Conservation (phyloP, 2,113 vertebrate genomes). For the Scomber scombrus region DNA sequence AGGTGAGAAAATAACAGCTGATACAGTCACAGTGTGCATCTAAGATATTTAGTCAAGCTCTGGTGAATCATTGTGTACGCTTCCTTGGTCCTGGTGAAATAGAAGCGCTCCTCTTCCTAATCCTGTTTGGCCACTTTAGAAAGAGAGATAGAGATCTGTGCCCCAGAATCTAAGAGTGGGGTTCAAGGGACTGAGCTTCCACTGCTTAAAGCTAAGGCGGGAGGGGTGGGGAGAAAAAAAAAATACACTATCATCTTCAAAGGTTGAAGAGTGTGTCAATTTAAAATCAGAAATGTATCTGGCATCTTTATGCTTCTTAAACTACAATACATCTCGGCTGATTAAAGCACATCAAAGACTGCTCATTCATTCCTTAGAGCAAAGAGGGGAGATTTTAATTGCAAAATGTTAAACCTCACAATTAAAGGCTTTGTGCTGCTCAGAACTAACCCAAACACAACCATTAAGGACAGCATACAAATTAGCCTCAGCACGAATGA, state of each 20-base stretch:
- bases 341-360: constrained; percentile 94
- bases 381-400: constrained; percentile 96
- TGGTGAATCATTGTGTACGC: constrained; percentile 74
- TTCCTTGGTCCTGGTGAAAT: constrained; percentile 80
- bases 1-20: constrained; percentile 78
- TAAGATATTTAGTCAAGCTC: constrained; percentile 80
- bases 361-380: constrained; percentile 91
- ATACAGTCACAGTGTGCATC: constrained; percentile 68
- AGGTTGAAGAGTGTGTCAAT: constrained; percentile 86
- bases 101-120: constrained; percentile 79
- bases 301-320: constrained; percentile 93
- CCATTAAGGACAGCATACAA: constrained; percentile 88
- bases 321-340: constrained; percentile 93
- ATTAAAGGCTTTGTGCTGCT: constrained; percentile 94
- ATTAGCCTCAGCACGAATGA: constrained; percentile 82
- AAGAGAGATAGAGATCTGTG: constrained; percentile 82
- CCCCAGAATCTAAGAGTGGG: constrained; percentile 78
- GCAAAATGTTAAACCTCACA: constrained; percentile 97
- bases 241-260: constrained; percentile 84
- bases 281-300: constrained; percentile 91
- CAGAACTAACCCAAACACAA: constrained; percentile 91
- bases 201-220: constrained; percentile 74
- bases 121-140: constrained; percentile 87
- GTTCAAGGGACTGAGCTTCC: constrained; percentile 81
- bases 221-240: not conserved